These are phyloP conservation scores for Charaxes varanes DNA, from an alignment of 1,140 invertebrate genomes.

Conservation along the genomic window DNA sequence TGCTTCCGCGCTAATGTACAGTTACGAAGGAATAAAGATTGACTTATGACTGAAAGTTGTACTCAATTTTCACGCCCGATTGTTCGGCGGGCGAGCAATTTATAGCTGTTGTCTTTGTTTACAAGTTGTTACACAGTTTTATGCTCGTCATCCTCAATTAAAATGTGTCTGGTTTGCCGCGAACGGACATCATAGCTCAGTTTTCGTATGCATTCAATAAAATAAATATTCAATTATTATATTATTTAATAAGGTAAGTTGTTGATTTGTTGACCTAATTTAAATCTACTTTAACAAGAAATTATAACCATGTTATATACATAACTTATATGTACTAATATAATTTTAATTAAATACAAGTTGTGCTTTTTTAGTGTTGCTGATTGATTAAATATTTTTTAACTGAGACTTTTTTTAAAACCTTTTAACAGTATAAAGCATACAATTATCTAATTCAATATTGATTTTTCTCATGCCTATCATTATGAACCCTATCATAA, in stretches of 20 bases:
- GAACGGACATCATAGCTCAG: conserved; percentile 1
- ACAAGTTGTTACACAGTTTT: conserved; percentile 58
- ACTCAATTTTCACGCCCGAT: conserved; percentile 21
- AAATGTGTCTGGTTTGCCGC: conserved; percentile 17
- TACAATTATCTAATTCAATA: no score
- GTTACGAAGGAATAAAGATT: conserved; percentile 15
- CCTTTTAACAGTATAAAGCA: no score
- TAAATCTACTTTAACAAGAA: no score
- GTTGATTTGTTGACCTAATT: not conserved
- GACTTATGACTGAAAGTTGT: conserved; percentile 22
- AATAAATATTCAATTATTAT: not conserved
- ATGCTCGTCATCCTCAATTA: conserved; percentile 39
- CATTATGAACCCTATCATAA: conserved; percentile 54
- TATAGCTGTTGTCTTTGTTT: conserved; percentile 51
- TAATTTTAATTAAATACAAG: no score
- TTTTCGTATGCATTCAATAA: conserved; percentile 4
- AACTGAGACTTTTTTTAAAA: no score
- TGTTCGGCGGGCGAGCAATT: conserved; percentile 28
- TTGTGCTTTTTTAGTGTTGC: no score
- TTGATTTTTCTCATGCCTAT: conserved; percentile 47
- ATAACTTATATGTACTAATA: no score
- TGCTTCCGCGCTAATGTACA: conserved; percentile 11
- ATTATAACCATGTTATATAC: no score
- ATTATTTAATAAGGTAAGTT: conserved; percentile 3
- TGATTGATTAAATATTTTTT: no score